Percentiles rank a stretch among this genome's conserved stretches.
Evolutionary conservation across 2,888 invertebrate genomes (phyloP).

Genomic region (Clunio marinus): DNA sequence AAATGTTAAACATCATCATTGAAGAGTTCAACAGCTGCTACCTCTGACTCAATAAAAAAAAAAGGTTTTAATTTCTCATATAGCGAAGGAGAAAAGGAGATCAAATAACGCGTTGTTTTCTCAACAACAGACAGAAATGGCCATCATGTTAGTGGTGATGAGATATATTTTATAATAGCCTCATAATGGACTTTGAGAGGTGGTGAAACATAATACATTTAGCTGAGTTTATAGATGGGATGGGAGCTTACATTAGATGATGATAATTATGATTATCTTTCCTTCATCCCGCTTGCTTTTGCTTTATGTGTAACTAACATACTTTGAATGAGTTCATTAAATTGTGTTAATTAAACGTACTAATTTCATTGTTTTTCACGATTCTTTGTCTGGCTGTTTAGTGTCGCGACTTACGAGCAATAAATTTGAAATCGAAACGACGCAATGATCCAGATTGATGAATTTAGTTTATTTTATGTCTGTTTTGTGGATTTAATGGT

Average conservation of each 20-base stretch:
- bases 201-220: constrained; percentile 12
- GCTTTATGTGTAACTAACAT: constrained; percentile 18
- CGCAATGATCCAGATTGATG: neutral
- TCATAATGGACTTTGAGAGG: constrained; percentile 2
- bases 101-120: neutral
- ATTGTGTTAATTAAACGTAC: constrained; percentile 17
- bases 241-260: constrained; percentile 7
- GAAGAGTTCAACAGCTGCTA: too few species aligned
- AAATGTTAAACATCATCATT: too few species aligned
- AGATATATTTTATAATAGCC: constrained; percentile 4
- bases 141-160: neutral
- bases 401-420: too few species aligned
- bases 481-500: neutral
- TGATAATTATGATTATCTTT: constrained; percentile 2
- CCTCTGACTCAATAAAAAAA: too few species aligned
- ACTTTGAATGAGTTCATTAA: neutral
- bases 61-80: neutral
- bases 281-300: neutral
- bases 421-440: neutral
- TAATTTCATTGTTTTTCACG: constrained; percentile 9
- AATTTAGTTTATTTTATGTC: neutral
- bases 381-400: neutral
- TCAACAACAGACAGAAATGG: neutral
- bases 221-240: too few species aligned
- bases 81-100: neutral